These are phyloP conservation scores for Vanessa cardui DNA, from an alignment of 2,888 invertebrate species.

Conservation along the genomic window DNA sequence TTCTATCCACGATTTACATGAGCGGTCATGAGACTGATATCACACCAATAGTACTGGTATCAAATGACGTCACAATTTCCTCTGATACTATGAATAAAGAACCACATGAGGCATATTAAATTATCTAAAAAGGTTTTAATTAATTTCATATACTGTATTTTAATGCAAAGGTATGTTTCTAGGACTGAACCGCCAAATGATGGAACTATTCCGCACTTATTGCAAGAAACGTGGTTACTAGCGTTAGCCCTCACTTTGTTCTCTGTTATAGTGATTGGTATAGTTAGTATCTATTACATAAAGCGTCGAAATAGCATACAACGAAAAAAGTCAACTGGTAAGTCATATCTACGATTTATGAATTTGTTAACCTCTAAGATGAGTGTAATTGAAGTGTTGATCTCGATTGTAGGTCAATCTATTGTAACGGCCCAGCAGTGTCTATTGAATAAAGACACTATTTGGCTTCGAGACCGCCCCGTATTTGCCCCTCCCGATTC, in stretches of 20 bases:
- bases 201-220: slow-evolving; percentile 68
- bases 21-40: slow-evolving; percentile 10
- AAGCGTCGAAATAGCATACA: slow-evolving; percentile 70
- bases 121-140: neutral
- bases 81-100: slow-evolving; percentile 19
- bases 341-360: slow-evolving; percentile 42
- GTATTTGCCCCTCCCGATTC: slow-evolving; percentile 71
- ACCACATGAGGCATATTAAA: neutral
- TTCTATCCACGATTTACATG: slow-evolving; percentile 17
- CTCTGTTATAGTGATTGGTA: slow-evolving; percentile 69
- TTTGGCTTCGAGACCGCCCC: slow-evolving; percentile 76
- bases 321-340: slow-evolving; percentile 75
- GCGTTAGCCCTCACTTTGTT: slow-evolving; percentile 71
- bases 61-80: slow-evolving; percentile 25
- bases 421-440: slow-evolving; percentile 79
- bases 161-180: slow-evolving; percentile 36
- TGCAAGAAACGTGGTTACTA: slow-evolving; percentile 76
- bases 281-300: slow-evolving; percentile 74
- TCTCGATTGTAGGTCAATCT: slow-evolving; percentile 74
- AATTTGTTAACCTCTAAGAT: slow-evolving; percentile 35
- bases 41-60: slow-evolving; percentile 1
- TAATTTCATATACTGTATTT: neutral
- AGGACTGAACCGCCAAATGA: slow-evolving; percentile 78
- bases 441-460: slow-evolving; percentile 79
- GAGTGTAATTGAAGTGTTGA: slow-evolving; percentile 64